These are phyloP conservation scores for Callyntrura guangdongensis DNA, from an alignment of 2,888 invertebrate genomes.

Conservation along the genomic window DNA sequence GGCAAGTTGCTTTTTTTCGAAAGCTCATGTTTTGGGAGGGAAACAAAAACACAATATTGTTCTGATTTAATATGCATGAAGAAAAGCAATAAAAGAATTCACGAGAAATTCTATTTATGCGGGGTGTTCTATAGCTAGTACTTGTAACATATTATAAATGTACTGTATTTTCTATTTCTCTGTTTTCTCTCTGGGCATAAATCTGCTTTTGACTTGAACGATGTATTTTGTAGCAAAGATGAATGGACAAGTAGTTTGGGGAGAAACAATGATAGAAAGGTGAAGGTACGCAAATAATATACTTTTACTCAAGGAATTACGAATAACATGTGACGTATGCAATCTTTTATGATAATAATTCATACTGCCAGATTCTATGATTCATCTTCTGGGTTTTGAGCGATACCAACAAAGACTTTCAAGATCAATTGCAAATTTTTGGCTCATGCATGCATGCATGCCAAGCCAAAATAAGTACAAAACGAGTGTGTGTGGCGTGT, in stretches of 20 bases:
- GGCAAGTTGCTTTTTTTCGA: slow-evolving; percentile 34
- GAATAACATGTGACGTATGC: neutral
- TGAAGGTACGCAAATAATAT: slow-evolving; percentile 49
- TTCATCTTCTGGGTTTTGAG: neutral
- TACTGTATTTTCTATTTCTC: neutral
- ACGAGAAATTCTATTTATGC: neutral
- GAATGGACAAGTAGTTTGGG: neutral
- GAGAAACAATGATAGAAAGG: slow-evolving; percentile 36
- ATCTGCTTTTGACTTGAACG: slow-evolving; percentile 6
- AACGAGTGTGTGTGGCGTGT: slow-evolving; percentile 5
- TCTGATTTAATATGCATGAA: slow-evolving; percentile 48
- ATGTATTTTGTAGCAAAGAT: neutral
- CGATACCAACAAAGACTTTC: neutral
- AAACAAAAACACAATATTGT: slow-evolving; percentile 28
- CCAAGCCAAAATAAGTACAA: slow-evolving; percentile 8
- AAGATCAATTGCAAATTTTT: slow-evolving; percentile 50
- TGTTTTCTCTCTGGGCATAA: slow-evolving; percentile 3
- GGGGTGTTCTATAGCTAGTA: neutral
- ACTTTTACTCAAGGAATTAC: neutral
- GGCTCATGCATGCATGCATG: neutral
- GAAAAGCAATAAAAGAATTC: neutral
- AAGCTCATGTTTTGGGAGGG: slow-evolving; percentile 1
- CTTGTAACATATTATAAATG: neutral
- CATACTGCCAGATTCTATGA: neutral
- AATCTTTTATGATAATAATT: neutral